Evolutionary conservation across 2,113 vertebrate species (phyloP).

Genomic region (Thryonomys swinderianus): DNA sequence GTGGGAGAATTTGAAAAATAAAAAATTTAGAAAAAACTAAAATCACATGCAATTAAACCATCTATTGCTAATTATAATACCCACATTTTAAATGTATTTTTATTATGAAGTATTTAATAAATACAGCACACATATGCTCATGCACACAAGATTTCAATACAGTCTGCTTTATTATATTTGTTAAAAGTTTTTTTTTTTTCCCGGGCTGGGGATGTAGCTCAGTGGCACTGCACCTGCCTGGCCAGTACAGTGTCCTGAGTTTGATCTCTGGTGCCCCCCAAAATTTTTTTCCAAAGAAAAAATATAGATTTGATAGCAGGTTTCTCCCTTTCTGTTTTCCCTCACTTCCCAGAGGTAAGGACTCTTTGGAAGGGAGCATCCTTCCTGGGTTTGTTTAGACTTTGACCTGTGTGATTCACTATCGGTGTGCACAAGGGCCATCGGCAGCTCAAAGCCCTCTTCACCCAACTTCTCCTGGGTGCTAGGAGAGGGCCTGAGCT

Average conservation of each 20-base stretch:
- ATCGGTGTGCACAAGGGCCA: neutral
- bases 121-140: neutral
- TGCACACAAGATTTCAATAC: neutral
- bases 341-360: neutral
- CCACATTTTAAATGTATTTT: neutral
- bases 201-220: no score
- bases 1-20: conserved; percentile 26
- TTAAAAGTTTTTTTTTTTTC: no score
- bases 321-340: neutral
- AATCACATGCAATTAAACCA: neutral
- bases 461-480: neutral
- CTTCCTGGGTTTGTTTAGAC: neutral
- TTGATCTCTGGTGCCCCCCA: no score
- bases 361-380: neutral
- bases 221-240: no score
- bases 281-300: neutral
- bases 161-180: conserved; percentile 32
- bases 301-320: neutral
- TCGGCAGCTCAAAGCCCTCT: neutral
- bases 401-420: neutral
- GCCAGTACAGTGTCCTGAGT: no score
- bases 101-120: neutral
- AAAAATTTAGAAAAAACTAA: neutral
- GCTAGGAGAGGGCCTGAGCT: neutral
- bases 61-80: neutral